These are phyloP conservation scores for Cygnus olor DNA, from an alignment of 2,797 vertebrate species.

Conservation along the genomic window DNA sequence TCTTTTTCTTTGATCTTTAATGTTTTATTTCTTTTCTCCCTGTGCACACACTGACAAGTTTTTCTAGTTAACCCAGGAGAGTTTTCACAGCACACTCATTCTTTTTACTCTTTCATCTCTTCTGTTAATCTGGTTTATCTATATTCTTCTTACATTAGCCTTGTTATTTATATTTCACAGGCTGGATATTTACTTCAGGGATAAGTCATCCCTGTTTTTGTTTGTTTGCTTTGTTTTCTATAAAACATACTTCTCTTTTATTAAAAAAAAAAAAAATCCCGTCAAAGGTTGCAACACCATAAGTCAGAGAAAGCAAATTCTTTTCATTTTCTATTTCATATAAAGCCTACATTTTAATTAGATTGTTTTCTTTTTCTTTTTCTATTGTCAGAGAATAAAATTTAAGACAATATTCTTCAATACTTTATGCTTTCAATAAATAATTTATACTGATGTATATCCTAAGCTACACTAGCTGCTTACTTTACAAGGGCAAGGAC, in stretches of 20 bases:
- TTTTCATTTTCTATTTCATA: not conserved
- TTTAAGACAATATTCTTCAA: conserved; percentile 62
- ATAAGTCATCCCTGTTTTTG: conserved; percentile 1
- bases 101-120: conserved; percentile 37
- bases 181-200: conserved; percentile 9
- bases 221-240: not conserved
- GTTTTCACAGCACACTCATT: not conserved
- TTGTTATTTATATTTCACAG: conserved; percentile 51
- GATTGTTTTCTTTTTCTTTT: conserved; percentile 22
- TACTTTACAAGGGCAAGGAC: conserved; percentile 24
- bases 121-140: conserved; percentile 58
- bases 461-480: not conserved
- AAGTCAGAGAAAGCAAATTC: conserved; percentile 26
- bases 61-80: conserved; percentile 29
- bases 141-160: conserved; percentile 48
- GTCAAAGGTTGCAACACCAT: conserved; percentile 2
- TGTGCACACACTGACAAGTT: not conserved
- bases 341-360: conserved; percentile 55
- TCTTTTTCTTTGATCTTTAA: conserved; percentile 26
- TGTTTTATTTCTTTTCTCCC: conserved; percentile 24
- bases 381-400: conserved; percentile 58
- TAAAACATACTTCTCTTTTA: conserved; percentile 12
- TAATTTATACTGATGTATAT: conserved; percentile 34
- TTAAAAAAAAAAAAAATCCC: not conserved
- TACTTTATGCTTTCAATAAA: conserved; percentile 53